A percentile compares a stretch with the other conserved stretches of the same genome.
Evolutionary conservation across 2,888 invertebrate species (phyloP).

Genomic region (Gryllus longicercus): DNA sequence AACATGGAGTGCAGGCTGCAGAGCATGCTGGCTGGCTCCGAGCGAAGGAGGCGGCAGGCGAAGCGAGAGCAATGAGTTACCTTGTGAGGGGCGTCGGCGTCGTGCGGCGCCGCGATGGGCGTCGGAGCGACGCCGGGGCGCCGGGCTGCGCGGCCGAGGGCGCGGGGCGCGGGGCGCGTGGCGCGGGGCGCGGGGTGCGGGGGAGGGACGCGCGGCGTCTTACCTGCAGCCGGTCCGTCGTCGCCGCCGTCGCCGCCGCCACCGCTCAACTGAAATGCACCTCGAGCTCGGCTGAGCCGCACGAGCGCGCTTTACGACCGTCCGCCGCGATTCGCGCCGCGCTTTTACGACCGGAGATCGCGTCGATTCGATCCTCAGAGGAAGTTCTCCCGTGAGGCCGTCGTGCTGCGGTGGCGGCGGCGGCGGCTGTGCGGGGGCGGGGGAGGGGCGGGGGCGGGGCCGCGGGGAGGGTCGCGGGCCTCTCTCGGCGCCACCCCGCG

Average conservation of each 20-base stretch:
- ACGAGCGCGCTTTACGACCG: no score
- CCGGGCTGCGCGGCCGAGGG: slow-evolving; percentile 11
- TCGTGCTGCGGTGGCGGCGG: no score
- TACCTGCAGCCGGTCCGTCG: background rate
- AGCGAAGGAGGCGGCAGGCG: background rate
- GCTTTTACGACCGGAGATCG: no score
- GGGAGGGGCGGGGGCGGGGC: background rate
- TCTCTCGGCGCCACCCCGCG: background rate
- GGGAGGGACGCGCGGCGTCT: background rate
- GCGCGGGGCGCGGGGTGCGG: background rate
- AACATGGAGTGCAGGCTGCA: background rate
- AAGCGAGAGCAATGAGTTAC: background rate
- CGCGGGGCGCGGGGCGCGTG: background rate
- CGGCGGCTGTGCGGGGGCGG: no score
- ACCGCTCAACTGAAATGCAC: no score
- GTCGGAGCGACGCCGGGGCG: background rate
- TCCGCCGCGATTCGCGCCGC: no score
- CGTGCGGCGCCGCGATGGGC: background rate
- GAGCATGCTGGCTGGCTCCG: background rate
- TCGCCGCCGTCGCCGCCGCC: background rate
- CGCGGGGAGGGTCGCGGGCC: background rate
- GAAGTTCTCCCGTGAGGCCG: no score
- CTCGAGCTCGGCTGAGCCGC: no score
- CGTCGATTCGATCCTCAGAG: no score
- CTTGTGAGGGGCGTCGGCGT: background rate